Conservation (phyloP, 2,113 vertebrate genomes). For the Hippopotamus amphibius region DNA sequence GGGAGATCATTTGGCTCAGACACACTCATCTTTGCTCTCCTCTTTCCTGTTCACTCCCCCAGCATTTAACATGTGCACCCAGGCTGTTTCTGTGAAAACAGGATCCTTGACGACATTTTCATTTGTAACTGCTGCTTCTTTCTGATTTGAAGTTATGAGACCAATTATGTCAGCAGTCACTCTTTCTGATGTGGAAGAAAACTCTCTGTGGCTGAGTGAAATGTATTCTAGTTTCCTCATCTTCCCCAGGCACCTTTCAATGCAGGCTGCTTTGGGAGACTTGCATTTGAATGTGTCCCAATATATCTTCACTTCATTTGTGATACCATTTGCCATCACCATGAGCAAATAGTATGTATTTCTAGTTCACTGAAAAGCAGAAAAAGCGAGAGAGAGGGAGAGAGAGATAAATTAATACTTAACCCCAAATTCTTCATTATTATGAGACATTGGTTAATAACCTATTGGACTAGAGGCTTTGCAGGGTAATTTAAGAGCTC, state of each 20-base stretch:
- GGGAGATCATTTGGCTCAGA: background rate
- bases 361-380: background rate
- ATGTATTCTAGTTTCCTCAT: background rate
- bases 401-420: background rate
- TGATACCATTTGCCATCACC: background rate
- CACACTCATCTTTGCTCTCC: background rate
- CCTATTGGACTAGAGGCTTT: background rate
- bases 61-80: slow-evolving; percentile 29
- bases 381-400: background rate
- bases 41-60: background rate
- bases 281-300: background rate
- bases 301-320: background rate
- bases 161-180: slow-evolving; percentile 30
- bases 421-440: background rate
- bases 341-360: background rate
- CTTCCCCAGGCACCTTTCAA: background rate
- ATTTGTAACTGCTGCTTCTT: slow-evolving; percentile 46
- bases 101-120: background rate
- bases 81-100: slow-evolving; percentile 41
- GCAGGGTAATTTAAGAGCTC: background rate
- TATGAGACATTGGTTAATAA: background rate
- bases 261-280: background rate
- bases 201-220: background rate
- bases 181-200: slow-evolving; percentile 33
- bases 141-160: slow-evolving; percentile 49